phyloP scores from a whole-genome alignment of 2,888 invertebrate genomes.

The Diplolepis rosae region DNA sequence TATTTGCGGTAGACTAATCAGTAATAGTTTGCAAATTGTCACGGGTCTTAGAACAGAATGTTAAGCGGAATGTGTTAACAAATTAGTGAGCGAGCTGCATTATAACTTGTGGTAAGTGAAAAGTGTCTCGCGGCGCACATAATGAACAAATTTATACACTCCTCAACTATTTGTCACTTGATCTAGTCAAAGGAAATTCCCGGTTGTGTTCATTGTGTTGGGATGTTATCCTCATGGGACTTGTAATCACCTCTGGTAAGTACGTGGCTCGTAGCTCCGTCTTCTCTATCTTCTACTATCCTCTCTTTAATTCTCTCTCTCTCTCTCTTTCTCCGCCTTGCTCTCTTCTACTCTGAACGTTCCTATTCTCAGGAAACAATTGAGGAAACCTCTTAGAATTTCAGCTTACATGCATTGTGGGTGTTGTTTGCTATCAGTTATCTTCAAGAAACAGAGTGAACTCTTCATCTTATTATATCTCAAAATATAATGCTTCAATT shows the following conservation, averaged over 20 bases:
- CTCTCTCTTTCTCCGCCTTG: neutral
- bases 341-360: neutral
- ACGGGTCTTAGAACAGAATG: too few species aligned
- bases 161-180: slow-evolving; percentile 46
- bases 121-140: slow-evolving; percentile 39
- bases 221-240: slow-evolving; percentile 55
- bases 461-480: too few species aligned
- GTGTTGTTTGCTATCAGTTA: neutral
- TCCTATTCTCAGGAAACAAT: neutral
- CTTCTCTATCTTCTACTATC: slow-evolving; percentile 1
- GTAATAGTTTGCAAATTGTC: too few species aligned
- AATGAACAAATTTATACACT: slow-evolving; percentile 38
- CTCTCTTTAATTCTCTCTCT: neutral
- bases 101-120: neutral
- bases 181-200: slow-evolving; percentile 52
- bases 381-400: neutral
- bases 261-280: slow-evolving; percentile 50
- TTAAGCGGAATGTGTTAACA: too few species aligned
- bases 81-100: neutral
- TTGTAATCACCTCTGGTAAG: slow-evolving; percentile 62
- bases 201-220: slow-evolving; percentile 48
- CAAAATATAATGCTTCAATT: too few species aligned
- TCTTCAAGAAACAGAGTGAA: neutral
- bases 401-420: neutral
- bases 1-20: too few species aligned